Conservation (phyloP, 2,888 invertebrate species). For the Rhopalosiphum nymphaeae region DNA sequence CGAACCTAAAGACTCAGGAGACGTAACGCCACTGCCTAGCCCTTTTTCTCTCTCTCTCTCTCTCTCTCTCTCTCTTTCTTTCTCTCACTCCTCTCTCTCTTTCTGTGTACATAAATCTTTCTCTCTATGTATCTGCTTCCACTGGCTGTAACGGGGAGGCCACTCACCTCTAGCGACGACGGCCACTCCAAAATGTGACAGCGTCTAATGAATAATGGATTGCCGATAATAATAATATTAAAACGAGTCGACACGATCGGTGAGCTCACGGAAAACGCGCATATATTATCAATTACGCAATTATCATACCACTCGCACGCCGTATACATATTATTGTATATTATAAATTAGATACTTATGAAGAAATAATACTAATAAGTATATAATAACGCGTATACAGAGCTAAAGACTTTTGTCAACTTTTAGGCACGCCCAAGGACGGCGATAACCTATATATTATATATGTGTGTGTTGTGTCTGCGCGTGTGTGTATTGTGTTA, state of each 20-base stretch:
- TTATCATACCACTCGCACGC: not conserved
- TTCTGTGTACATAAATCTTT: not conserved
- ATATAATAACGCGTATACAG: not conserved
- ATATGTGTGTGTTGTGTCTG: not conserved
- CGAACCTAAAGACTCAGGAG: not conserved
- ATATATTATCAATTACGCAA: slow-evolving; percentile 37
- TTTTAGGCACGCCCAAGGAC: slow-evolving; percentile 47
- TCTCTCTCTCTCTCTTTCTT: not conserved
- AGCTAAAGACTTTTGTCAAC: slow-evolving; percentile 47
- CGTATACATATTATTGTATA: not conserved
- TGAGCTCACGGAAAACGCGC: slow-evolving; percentile 33
- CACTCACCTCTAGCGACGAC: slow-evolving; percentile 58
- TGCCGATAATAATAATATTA: slow-evolving; percentile 45
- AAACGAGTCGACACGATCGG: slow-evolving; percentile 46
- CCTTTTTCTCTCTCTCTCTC: slow-evolving; percentile 28
- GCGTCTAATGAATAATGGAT: slow-evolving; percentile 54
- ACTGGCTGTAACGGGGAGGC: slow-evolving; percentile 6
- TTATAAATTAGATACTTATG: not conserved
- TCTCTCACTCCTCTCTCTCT: not conserved
- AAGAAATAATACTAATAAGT: not conserved
- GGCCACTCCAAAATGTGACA: slow-evolving; percentile 24
- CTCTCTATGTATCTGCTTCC: not conserved
- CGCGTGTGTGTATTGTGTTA: not conserved
- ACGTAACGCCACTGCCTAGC: slow-evolving; percentile 39
- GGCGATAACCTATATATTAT: slow-evolving; percentile 22